Base-by-base conservation (phyloP, 2,797 vertebrate species). In the Mormyrus proboscirostris region DNA sequence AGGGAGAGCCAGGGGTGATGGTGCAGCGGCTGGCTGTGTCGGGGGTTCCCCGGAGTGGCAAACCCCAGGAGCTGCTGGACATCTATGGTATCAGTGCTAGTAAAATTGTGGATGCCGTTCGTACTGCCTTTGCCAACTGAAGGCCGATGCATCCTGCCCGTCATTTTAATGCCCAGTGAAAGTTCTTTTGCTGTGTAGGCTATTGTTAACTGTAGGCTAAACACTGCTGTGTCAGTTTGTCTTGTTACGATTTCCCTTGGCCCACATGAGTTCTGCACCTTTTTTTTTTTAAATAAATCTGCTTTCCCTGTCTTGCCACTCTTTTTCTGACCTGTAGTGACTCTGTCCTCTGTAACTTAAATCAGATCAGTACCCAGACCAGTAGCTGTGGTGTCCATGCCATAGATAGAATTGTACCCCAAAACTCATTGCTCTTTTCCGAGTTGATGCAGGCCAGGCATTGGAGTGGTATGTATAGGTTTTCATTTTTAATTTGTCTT, bases 41-140 rank as follows among this genome's bases (percentile, higher is more conserved):
- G 2, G 94, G 93, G 7, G 93, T 97, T 2, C 96, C 96, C 51
- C 95, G 85, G 33, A 96, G 96, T 1, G 95, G 96, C 2, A 96
- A 95, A 69, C 92, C 96, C 0, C 89, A 93, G 0, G 95, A 97
- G 92, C 94, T 97, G 69, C 94, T 97, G 50, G 95, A 95, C 29
- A 76, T 94, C 89, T 97, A 95, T 47, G 96, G 95, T 89, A 96
- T 98, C 87, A 96, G 96, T 83, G 93, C 96, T 8, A 95, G 95
- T 2, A 92, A 94, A 90, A 97, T 98, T 29, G 53, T 93, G 5
- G 90, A 93, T 90, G 94, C 96, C 0, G 96, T 97, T 62, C 96
- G 94, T 47, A 29, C 62, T 10, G 49, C 89, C 47, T 87, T 89
- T 19, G 89, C 89, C 84, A 89, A 89, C 89, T 89, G 59, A 89